phyloP scores from a whole-genome alignment of 2,797 vertebrate genomes.

The Petrocephalus schoutedeni region DNA sequence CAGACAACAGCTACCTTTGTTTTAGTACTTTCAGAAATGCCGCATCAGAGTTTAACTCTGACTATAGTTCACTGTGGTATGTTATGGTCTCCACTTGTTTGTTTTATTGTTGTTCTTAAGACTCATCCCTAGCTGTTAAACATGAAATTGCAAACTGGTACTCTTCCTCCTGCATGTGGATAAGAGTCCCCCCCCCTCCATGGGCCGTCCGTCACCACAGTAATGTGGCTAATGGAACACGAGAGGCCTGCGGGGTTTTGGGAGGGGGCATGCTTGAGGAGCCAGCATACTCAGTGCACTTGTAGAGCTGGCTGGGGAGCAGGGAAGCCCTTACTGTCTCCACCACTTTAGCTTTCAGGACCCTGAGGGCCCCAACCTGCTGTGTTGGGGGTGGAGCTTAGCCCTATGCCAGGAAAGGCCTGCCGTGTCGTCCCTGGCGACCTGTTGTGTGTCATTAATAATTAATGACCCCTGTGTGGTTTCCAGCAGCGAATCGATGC shows the following conservation, averaged over 20 bases:
- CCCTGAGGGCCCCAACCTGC: not conserved
- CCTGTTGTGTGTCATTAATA: constrained; percentile 12
- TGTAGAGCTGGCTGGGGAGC: not conserved
- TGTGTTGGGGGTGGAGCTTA: not conserved
- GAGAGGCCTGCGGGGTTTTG: constrained; percentile 20
- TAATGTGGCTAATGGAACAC: constrained; percentile 19
- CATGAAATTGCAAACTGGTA: not conserved
- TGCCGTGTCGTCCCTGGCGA: not conserved
- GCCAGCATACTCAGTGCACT: not conserved
- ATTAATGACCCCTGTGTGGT: constrained; percentile 1
- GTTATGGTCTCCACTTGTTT: not conserved
- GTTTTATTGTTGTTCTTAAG: not conserved
- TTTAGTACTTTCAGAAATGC: not conserved
- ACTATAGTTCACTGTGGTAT: not conserved
- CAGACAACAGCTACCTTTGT: not conserved
- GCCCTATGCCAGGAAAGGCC: not conserved
- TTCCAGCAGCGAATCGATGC: constrained; percentile 22
- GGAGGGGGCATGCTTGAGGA: not conserved
- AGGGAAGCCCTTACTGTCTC: not conserved
- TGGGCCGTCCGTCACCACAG: not conserved
- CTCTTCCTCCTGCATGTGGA: not conserved
- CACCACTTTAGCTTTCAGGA: not conserved
- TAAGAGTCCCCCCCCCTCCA: not conserved
- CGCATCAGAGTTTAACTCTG: not conserved
- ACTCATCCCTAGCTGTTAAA: not conserved